These are phyloP conservation scores for Heliornis fulica DNA, from an alignment of 2,113 vertebrate genomes.

Conservation along the genomic window DNA sequence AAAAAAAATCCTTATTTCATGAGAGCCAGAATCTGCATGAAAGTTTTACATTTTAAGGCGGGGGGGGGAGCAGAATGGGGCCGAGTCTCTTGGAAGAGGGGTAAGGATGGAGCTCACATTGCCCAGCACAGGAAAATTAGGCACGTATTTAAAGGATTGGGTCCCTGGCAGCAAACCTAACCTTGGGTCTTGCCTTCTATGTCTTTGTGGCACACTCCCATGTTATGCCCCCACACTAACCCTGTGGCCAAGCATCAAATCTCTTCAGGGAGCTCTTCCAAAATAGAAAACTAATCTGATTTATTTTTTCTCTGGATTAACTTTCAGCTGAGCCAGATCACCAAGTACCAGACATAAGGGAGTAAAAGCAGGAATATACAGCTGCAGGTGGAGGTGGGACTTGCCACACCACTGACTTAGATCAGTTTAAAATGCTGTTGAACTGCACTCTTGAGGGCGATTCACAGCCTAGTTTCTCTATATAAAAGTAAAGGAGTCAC, in stretches of 20 bases:
- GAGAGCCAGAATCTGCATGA: background rate
- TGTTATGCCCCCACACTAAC: background rate
- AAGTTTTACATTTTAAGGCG: background rate
- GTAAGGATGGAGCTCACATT: background rate
- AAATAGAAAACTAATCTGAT: background rate
- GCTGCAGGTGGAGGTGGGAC: conserved; percentile 9
- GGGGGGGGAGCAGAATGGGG: no score
- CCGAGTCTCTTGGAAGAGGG: background rate
- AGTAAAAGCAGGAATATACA: conserved; percentile 10
- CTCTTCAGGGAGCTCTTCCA: background rate
- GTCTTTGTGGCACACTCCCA: background rate
- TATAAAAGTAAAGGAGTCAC: conserved; percentile 52
- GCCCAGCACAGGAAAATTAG: background rate
- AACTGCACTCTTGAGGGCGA: conserved; percentile 13
- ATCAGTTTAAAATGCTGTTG: conserved; percentile 17
- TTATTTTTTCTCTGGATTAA: background rate
- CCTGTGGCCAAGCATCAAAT: background rate
- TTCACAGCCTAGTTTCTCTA: conserved; percentile 26
- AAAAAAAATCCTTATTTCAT: background rate
- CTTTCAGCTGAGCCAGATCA: background rate
- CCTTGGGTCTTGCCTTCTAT: background rate
- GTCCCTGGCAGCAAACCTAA: background rate
- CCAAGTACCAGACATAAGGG: background rate
- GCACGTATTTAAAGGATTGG: background rate
- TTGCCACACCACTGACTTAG: conserved; percentile 26